A percentile compares a stretch with the other conserved stretches of the same genome.
Evolutionary conservation across 2,888 invertebrate species (phyloP).

Genomic region (Diadegma fenestrale): DNA sequence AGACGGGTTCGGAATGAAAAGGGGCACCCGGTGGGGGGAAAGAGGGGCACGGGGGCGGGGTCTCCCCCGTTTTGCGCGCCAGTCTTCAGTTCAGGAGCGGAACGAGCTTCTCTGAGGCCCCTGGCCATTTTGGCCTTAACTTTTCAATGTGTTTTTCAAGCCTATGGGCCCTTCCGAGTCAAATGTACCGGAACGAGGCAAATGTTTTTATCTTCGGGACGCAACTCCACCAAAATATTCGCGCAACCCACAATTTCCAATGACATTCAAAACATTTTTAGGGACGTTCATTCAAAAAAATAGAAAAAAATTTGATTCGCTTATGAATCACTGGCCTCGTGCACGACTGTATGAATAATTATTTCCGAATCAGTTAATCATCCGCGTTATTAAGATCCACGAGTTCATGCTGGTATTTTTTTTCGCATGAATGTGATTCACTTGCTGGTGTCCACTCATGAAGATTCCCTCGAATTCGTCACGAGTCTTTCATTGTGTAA

Average conservation of each 20-base stretch:
- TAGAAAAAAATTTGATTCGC: not conserved
- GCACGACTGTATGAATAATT: not conserved
- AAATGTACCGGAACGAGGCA: not conserved
- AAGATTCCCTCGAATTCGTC: not conserved
- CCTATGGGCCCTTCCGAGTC: not conserved
- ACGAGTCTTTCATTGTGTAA: not conserved
- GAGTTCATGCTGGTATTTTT: conserved; percentile 2
- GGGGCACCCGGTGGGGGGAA: conserved; percentile 37
- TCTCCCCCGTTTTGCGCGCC: conserved; percentile 23
- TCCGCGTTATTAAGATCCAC: conserved; percentile 8
- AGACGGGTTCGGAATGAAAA: conserved; percentile 71
- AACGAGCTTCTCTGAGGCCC: conserved; percentile 46
- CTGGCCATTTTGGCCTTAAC: conserved; percentile 38
- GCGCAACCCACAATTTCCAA: no score
- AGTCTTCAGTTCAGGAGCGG: conserved; percentile 64
- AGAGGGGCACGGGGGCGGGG: conserved; percentile 25
- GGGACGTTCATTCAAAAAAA: not conserved
- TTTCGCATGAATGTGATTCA: not conserved
- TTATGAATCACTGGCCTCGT: not conserved
- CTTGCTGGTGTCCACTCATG: not conserved
- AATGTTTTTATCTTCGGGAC: not conserved
- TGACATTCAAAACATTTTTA: no score
- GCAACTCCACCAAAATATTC: no score
- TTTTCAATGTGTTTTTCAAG: not conserved
- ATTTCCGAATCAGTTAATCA: conserved; percentile 7